Conservation (phyloP, 2,888 invertebrate species). For the Troides aeacus region DNA sequence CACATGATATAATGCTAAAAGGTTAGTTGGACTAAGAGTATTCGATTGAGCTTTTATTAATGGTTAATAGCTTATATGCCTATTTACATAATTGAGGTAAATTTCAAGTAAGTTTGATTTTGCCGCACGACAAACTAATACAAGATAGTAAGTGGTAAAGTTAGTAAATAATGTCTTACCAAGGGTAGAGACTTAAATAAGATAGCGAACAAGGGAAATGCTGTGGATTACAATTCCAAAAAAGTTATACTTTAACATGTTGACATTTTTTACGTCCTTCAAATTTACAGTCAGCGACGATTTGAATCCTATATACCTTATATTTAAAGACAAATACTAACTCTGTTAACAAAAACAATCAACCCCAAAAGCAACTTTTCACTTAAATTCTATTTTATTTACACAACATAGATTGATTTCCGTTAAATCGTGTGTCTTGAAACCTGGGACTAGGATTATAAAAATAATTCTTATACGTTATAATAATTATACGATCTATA, state of each 20-base stretch:
- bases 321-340: constrained; percentile 34
- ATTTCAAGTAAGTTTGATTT: constrained; percentile 5
- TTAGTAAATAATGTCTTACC: constrained; percentile 22
- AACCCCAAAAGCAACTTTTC: constrained; percentile 33
- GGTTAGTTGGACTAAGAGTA: constrained; percentile 1
- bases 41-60: constrained; percentile 13
- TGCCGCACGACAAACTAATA: constrained; percentile 23
- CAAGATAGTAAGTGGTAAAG: constrained; percentile 19
- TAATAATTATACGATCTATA: constrained; percentile 36
- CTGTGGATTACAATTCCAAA: constrained; percentile 21
- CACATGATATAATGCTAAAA: constrained; percentile 4
- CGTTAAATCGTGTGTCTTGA: constrained; percentile 55
- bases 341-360: constrained; percentile 35
- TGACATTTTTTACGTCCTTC: constrained; percentile 10
- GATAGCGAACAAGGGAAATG: constrained; percentile 24
- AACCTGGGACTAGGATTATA: constrained; percentile 60
- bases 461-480: constrained; percentile 62
- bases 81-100: constrained; percentile 1
- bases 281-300: constrained; percentile 34
- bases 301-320: constrained; percentile 31
- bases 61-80: background rate
- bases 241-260: constrained; percentile 24
- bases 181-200: constrained; percentile 20
- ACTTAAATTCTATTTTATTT: constrained; percentile 38
- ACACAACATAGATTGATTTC: constrained; percentile 42